phyloP scores from a whole-genome alignment of 2,888 invertebrate species.

The Pyralis farinalis region DNA sequence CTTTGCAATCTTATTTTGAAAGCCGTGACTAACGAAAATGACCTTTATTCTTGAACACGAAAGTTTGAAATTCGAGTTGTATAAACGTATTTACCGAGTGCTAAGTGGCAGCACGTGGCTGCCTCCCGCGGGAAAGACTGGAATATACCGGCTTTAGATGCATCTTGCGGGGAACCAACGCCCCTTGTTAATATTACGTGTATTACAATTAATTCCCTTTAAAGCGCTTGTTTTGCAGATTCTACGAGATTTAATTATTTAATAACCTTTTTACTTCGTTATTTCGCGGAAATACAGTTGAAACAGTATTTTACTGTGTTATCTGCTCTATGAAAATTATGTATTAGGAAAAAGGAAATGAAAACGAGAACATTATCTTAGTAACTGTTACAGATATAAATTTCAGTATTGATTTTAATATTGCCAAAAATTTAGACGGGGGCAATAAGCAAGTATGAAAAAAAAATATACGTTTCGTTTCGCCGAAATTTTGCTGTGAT shows the following conservation, averaged over 20 bases:
- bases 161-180: constrained; percentile 64
- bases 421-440: too few relatives aligned
- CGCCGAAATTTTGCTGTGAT: too few relatives aligned
- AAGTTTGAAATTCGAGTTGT: constrained; percentile 42
- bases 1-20: constrained; percentile 51
- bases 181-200: constrained; percentile 61
- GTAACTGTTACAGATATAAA: too few relatives aligned
- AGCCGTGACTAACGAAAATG: constrained; percentile 45
- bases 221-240: constrained; percentile 36
- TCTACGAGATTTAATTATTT: constrained; percentile 10
- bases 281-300: background rate
- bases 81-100: constrained; percentile 53
- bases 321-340: too few relatives aligned
- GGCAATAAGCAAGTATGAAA: too few relatives aligned
- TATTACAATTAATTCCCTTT: constrained; percentile 66
- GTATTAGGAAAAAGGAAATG: too few relatives aligned
- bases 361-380: too few relatives aligned
- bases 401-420: too few relatives aligned
- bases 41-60: constrained; percentile 41
- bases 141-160: constrained; percentile 64
- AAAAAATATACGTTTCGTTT: too few relatives aligned
- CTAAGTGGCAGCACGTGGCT: constrained; percentile 75
- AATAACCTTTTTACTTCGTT: background rate
- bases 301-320: too few relatives aligned
- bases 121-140: constrained; percentile 48